These are phyloP conservation scores for Elegia similella DNA, from an alignment of 2,888 invertebrate genomes.

Conservation along the genomic window DNA sequence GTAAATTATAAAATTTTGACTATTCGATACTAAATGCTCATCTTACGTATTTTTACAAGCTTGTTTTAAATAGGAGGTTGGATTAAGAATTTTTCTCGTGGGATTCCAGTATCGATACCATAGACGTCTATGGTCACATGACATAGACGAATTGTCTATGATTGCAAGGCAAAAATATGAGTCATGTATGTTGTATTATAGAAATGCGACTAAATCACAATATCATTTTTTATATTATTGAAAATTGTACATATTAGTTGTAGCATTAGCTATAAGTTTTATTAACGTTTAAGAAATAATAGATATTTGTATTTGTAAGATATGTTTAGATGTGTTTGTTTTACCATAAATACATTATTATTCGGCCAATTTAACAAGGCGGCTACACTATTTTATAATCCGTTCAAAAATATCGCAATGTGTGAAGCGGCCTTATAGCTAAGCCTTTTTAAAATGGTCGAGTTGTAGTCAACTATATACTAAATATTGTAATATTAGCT, in stretches of 20 bases:
- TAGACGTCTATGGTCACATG: background rate
- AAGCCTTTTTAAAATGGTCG: conserved; percentile 46
- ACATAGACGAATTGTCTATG: background rate
- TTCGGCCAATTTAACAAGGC: conserved; percentile 37
- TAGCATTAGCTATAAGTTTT: conserved; percentile 54
- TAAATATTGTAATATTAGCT: conserved; percentile 57
- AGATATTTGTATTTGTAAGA: conserved; percentile 69
- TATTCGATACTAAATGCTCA: conserved; percentile 17
- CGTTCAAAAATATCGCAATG: conserved; percentile 7
- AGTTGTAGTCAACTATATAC: conserved; percentile 61
- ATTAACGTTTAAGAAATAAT: conserved; percentile 55
- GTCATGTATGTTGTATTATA: conserved; percentile 14
- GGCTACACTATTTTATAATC: conserved; percentile 7
- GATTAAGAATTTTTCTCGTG: background rate
- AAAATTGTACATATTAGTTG: conserved; percentile 66
- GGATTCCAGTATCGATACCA: background rate
- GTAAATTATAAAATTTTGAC: background rate
- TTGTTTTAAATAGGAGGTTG: conserved; percentile 8
- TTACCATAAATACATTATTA: conserved; percentile 53
- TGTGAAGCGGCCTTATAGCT: conserved; percentile 4
- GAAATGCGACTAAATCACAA: conserved; percentile 39
- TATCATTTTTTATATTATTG: conserved; percentile 36
- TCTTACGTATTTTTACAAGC: conserved; percentile 15
- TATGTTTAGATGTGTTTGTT: conserved; percentile 71
- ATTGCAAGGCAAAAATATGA: background rate